phyloP scores from a whole-genome alignment of 2,113 vertebrate species.

The Eretmochelys imbricata region DNA sequence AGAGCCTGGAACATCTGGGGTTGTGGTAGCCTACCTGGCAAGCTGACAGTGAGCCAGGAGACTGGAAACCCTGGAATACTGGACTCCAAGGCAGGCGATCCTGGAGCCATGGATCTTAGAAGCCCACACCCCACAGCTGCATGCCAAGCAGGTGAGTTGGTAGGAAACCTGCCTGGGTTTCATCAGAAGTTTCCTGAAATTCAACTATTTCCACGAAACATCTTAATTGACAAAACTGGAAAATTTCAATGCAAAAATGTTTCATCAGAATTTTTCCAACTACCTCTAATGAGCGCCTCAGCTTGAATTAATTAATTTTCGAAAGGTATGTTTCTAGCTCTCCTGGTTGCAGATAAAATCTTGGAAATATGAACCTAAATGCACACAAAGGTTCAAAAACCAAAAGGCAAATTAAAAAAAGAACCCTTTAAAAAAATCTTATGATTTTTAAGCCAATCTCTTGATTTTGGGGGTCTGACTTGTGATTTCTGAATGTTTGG shows the following conservation, averaged over 20 bases:
- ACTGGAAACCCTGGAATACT: not conserved
- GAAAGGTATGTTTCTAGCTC: not conserved
- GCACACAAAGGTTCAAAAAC: not conserved
- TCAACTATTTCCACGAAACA: not conserved
- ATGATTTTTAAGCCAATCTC: not conserved
- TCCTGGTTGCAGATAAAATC: conserved; percentile 4
- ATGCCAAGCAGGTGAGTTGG: not conserved
- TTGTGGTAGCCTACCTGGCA: fast-evolving
- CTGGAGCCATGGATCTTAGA: fast-evolving
- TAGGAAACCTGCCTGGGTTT: not conserved
- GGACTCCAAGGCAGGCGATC: not conserved
- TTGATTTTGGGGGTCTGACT: not conserved
- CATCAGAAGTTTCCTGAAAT: not conserved
- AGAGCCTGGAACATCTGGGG: not conserved
- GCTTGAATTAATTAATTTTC: not conserved
- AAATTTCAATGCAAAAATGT: not conserved
- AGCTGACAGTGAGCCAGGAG: not conserved
- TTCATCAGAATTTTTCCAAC: not conserved
- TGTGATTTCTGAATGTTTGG: conserved; percentile 50
- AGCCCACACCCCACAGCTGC: fast-evolving
- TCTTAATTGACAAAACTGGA: not conserved
- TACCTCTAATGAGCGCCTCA: not conserved
- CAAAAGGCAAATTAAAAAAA: not conserved
- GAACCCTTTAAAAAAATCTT: not conserved
- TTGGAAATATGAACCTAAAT: conserved; percentile 24